Evolutionary conservation across 2,797 vertebrate genomes (phyloP), one percentile per base, ranked within the genome.

Genomic region (Discoglossus pictus): DNA sequence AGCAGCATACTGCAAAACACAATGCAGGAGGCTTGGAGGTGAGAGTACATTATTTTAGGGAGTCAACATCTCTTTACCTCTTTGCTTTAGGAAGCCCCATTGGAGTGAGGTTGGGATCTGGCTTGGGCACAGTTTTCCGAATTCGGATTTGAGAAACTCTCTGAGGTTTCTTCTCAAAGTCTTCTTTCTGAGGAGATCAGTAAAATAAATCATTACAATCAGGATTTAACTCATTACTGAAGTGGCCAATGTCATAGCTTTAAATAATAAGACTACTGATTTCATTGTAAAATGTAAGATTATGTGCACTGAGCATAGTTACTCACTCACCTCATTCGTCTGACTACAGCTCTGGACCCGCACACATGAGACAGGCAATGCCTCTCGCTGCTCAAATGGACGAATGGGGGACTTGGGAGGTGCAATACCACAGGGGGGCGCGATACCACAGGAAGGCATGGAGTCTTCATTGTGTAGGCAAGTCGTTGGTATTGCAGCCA

Each of bases 81-180:
- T 97, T 96, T 76, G 91, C 90, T 82, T 93, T 94, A 60, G 96
- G 96, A 10, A 98, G 86, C 27, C 96, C 96, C 95, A 99, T 97
- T 0, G 96, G 96, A 7, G 96, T 99, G 52, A 98, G 92, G 40
- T 86, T 93, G 31, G 86, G 91, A 68, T 97, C 94, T 3, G 91
- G 92, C 1, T 87, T 93, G 51, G 95, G 95, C 52, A 96, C 76
- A 0, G 92, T 90, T 76, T 95, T 93, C 52, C 96, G 91, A 69
- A 98, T 98, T 59, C 92, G 82, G 68, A 98, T 97, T 84, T 95
- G 92, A n/a, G 96, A 99, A 8, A 99, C 96, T 76, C 90, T 90
- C 87, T 94, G 96, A 68, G 78, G 87, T 70, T 65, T 88, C 68
- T 85, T 81, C 68, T 87, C 82, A 40, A 77, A 67, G 68, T 88